A percentile compares a stretch with the other conserved stretches of the same genome.
phyloP scores from a whole-genome alignment of 2,797 vertebrate species.

The Eidolon dupreanum region DNA sequence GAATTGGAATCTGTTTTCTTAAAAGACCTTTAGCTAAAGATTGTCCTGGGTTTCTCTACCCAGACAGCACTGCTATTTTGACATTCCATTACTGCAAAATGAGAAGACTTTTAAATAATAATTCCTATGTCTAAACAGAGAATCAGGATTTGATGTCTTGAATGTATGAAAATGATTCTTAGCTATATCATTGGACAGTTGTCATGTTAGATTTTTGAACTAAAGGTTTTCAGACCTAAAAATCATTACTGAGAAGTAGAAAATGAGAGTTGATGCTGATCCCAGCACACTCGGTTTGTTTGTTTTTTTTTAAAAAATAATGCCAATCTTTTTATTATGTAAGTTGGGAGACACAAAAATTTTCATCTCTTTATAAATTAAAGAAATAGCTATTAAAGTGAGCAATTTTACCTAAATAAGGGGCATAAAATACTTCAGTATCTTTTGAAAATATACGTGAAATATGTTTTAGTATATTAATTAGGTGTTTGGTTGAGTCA shows the following conservation, averaged over 20 bases:
- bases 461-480: slow-evolving; percentile 23
- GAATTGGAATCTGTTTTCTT: slow-evolving; percentile 6
- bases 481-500: slow-evolving; percentile 59
- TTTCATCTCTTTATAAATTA: not conserved
- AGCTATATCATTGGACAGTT: not conserved
- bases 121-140: not conserved
- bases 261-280: not conserved
- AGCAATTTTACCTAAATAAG: slow-evolving; percentile 40
- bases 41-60: not conserved
- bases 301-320: not conserved
- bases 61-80: not conserved
- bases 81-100: not conserved
- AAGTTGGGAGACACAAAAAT: not conserved
- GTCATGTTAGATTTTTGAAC: not conserved
- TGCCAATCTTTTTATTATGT: not conserved
- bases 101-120: not conserved
- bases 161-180: slow-evolving; percentile 2
- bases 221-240: not conserved
- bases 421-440: not conserved
- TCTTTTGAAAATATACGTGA: slow-evolving; percentile 26
- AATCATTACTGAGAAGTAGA: not conserved
- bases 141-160: not conserved
- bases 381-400: slow-evolving; percentile 45
- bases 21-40: not conserved
- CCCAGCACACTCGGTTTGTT: not conserved